Percentiles rank a stretch among this genome's conserved stretches.
phyloP scores from a whole-genome alignment of 2,888 invertebrate genomes.

The Argynnis bischoffii region DNA sequence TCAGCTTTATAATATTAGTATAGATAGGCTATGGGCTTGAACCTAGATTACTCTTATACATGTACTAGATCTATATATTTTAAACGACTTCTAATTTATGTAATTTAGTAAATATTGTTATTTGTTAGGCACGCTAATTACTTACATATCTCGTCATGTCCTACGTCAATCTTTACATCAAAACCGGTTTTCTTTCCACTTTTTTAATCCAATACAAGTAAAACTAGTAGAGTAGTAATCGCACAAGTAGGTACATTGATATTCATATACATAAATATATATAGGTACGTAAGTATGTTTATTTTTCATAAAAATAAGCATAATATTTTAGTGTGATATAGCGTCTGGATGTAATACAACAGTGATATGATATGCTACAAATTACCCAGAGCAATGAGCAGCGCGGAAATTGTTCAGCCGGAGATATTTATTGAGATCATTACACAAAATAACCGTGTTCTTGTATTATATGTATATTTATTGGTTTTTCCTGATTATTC shows the following conservation, averaged over 20 bases:
- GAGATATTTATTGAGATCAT: constrained; percentile 33
- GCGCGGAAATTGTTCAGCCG: constrained; percentile 24
- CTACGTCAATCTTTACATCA: no score
- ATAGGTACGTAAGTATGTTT: not conserved
- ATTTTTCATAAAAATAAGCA: no score
- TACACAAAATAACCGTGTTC: constrained; percentile 20
- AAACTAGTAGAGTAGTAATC: no score
- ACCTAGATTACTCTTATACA: not conserved
- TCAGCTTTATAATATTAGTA: no score
- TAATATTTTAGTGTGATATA: not conserved
- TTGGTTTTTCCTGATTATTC: not conserved
- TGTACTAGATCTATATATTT: no score
- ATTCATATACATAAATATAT: not conserved
- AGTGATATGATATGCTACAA: constrained; percentile 19
- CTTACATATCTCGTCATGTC: no score
- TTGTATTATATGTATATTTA: constrained; percentile 12
- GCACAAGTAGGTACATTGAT: no score
- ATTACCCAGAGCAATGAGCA: constrained; percentile 23
- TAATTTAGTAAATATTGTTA: no score
- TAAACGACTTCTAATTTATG: no score
- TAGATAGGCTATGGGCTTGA: not conserved
- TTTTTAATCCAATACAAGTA: no score
- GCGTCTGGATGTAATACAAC: constrained; percentile 11
- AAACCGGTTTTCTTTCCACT: no score
- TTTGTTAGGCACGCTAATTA: no score